Conservation (phyloP, 1,140 invertebrate genomes). For the Micrasema minimum region DNA sequence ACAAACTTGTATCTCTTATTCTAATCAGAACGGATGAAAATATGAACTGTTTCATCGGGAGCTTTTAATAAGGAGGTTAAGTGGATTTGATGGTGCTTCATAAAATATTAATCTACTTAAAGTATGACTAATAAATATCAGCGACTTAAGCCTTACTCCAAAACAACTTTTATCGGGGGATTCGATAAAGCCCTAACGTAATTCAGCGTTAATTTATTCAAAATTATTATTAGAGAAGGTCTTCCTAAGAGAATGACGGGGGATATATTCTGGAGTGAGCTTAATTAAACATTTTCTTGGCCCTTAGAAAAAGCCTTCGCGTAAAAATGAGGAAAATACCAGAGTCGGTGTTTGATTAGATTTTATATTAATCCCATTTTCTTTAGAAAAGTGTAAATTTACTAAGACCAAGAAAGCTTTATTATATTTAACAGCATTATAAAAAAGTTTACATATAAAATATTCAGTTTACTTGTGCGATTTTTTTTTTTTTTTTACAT, state of each 20-base stretch:
- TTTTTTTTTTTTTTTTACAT: no score
- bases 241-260: neutral
- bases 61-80: constrained; percentile 14
- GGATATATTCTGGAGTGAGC: neutral
- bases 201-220: constrained; percentile 18
- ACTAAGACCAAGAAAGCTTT: no score
- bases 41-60: neutral
- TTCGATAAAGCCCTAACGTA: constrained; percentile 3
- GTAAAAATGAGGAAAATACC: no score
- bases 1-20: no score
- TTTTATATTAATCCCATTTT: no score
- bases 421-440: no score
- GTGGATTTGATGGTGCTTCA: neutral
- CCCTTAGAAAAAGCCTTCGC: no score
- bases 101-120: constrained; percentile 3
- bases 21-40: no score
- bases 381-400: no score
- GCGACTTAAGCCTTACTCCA: neutral
- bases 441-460: no score
- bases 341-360: no score
- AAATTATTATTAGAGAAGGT: constrained; percentile 11
- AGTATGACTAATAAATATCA: constrained; percentile 14
- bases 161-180: constrained; percentile 10
- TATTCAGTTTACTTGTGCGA: no score
- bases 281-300: neutral